A percentile compares a stretch with the other conserved stretches of the same genome.
These are phyloP conservation scores for Synanthedon vespiformis DNA, from an alignment of 2,888 invertebrate genomes.

Conservation along the genomic window DNA sequence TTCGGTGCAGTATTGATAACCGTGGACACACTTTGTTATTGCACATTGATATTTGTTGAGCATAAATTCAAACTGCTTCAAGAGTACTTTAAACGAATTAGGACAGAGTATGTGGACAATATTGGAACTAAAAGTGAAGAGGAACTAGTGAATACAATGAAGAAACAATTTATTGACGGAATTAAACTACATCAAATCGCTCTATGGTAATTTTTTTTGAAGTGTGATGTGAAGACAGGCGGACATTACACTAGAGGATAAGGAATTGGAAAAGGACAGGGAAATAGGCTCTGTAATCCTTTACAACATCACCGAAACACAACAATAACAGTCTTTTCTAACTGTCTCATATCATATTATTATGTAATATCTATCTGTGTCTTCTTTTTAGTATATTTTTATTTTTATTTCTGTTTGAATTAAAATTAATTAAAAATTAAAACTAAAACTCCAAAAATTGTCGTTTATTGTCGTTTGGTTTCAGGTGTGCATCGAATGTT, in stretches of 20 bases:
- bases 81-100: neutral
- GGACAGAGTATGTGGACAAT: neutral
- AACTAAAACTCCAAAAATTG: no score
- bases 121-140: neutral
- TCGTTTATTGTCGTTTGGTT: neutral
- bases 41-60: neutral
- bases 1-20: neutral
- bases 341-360: no score
- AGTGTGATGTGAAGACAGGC: no score
- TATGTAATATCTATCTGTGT: no score
- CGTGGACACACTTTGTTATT: neutral
- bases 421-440: no score
- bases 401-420: no score
- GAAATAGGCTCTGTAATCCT: no score
- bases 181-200: neutral
- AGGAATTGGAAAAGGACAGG: no score
- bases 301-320: no score
- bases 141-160: neutral
- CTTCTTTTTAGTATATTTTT: no score
- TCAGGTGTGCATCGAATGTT: neutral
- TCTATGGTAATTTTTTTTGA: neutral
- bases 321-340: no score
- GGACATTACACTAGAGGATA: no score
- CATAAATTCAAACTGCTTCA: neutral
- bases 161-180: neutral